Evolutionary conservation across 2,797 vertebrate genomes (phyloP), one percentile per base, ranked within the genome.

Genomic region (Passerculus sandwichensis): DNA sequence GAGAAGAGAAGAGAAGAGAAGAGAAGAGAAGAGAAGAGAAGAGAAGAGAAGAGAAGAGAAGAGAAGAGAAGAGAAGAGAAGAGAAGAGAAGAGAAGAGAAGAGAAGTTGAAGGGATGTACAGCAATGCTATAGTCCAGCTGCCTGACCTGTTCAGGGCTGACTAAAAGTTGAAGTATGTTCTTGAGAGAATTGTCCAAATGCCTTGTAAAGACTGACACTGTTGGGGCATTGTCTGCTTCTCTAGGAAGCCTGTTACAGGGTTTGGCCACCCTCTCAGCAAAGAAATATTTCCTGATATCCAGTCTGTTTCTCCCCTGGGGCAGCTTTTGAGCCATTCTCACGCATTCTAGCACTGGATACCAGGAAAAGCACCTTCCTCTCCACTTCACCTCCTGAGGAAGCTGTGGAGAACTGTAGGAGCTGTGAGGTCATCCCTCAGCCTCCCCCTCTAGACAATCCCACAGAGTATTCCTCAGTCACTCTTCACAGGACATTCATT

Each of bases 161-260:
- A 30, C 7, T 17, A 44, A 76, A 72, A 27, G 5, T 16, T 57
- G 54, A 66, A 65, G 4, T 7, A 11, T 11, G 8, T 20, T 74
- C 2, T 25, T 21, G 23, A 72, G 6, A 16, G 4, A 40, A 20
- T 50, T 83, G 22, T 50, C 13, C 32, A 62, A 54, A 59, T 22
- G 15, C 7, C 3, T 71, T 18, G 22, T 47, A 44, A 77, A 61
- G 8, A 51, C 7, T 10, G 6, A 61, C 6, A 51, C 7, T 10
- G 6, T 4, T 59, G 12, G 1, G 7, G 1, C n/a, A 67, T 42
- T 0, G 0, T 30, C 9, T 5, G 30, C 13, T 12, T 65, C 30
- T 66, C 9, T 11, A 38, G 30, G 5, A 82, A 53, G 15, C 9
- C 5, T 66, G 14, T 53, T 56, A 2, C 29, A 16, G 11, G 13